A percentile compares a stretch with the other conserved stretches of the same genome.
These are phyloP conservation scores for Neria commutata DNA, from an alignment of 2,888 invertebrate genomes.

Conservation along the genomic window DNA sequence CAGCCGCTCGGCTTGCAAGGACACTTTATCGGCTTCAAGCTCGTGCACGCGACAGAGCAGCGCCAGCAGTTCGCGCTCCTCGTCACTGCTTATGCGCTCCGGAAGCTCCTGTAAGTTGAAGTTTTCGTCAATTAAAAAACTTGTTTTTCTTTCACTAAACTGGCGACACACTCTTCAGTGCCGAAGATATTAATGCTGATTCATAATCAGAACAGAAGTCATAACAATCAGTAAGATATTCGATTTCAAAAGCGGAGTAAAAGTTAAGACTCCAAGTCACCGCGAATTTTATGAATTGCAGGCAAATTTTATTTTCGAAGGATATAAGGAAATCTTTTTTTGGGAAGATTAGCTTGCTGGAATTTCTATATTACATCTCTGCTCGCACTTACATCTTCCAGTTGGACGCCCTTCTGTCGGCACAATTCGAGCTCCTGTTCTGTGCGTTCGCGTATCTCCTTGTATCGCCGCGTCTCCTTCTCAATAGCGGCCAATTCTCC, in stretches of 20 bases:
- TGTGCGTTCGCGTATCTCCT: conserved; percentile 75
- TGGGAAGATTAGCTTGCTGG: too few relatives aligned
- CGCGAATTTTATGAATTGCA: too few relatives aligned
- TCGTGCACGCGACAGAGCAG: conserved; percentile 91
- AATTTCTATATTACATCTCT: neutral
- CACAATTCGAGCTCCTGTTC: conserved; percentile 83
- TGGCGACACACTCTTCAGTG: too few relatives aligned
- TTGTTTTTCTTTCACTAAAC: too few relatives aligned
- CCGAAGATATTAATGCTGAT: too few relatives aligned
- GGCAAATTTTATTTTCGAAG: neutral
- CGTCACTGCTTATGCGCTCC: conserved; percentile 81
- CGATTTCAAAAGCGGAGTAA: too few relatives aligned
- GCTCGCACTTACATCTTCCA: conserved; percentile 76
- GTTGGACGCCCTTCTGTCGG: conserved; percentile 75
- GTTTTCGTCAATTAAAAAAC: too few relatives aligned
- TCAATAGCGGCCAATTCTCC: conserved; percentile 82
- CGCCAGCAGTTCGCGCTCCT: conserved; percentile 84
- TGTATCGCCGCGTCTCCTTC: conserved; percentile 82
- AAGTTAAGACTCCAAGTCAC: too few relatives aligned
- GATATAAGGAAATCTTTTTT: neutral
- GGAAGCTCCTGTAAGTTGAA: conserved; percentile 73
- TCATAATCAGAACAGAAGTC: too few relatives aligned
- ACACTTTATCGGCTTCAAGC: conserved; percentile 89
- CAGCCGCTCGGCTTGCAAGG: conserved; percentile 84
- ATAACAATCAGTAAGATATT: too few relatives aligned